Conservation (phyloP, 2,888 invertebrate genomes). For the Unio delphinus region DNA sequence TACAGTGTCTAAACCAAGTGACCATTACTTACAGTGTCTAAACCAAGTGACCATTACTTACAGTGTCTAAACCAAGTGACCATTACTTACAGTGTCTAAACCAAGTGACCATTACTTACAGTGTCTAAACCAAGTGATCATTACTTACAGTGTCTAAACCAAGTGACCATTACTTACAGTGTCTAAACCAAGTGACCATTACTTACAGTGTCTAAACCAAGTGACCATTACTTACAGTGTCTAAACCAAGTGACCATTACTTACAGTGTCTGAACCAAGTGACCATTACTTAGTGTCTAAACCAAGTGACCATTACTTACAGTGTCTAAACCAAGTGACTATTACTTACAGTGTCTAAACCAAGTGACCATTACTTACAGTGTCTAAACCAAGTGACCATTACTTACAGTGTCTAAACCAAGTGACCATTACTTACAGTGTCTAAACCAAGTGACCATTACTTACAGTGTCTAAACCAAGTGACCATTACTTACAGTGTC, state of each 20-base stretch:
- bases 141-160: neutral
- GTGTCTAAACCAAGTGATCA: neutral
- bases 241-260: neutral
- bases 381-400: neutral
- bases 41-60: constrained; percentile 54
- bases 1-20: neutral
- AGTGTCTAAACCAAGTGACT: no score
- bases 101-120: neutral
- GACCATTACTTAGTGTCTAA: constrained; percentile 78
- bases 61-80: constrained; percentile 85
- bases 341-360: neutral
- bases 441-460: constrained; percentile 2
- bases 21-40: no score
- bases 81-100: no score
- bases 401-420: neutral
- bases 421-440: neutral
- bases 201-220: neutral
- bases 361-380: neutral
- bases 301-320: constrained; percentile 76
- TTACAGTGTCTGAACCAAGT: no score
- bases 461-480: neutral
- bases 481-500: no score
- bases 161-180: neutral
- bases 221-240: constrained; percentile 1
- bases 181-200: neutral